These are phyloP conservation scores for Sitta europaea DNA, from an alignment of 2,113 vertebrate species.

Conservation along the genomic window DNA sequence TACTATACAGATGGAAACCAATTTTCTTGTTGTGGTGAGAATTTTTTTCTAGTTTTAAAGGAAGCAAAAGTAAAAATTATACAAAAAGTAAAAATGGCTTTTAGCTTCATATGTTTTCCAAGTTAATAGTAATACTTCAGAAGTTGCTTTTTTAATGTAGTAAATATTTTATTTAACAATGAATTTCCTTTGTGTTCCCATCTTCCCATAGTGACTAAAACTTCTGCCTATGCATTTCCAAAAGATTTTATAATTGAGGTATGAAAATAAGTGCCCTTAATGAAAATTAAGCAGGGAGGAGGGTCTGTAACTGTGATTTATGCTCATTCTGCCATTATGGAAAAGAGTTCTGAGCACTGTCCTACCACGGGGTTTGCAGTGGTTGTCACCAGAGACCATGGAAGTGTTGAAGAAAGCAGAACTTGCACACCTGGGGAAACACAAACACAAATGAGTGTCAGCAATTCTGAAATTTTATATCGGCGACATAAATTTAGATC, in stretches of 20 bases:
- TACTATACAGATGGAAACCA: neutral
- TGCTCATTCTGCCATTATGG: neutral
- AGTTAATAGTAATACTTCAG: neutral
- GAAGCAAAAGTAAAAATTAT: neutral
- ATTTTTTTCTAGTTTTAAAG: neutral
- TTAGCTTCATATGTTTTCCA: neutral
- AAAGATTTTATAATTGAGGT: neutral
- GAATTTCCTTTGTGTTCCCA: neutral
- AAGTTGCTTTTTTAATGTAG: neutral
- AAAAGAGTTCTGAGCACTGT: neutral
- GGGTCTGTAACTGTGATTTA: no score
- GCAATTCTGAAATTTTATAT: neutral
- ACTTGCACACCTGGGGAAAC: slow-evolving; percentile 55
- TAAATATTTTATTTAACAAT: neutral
- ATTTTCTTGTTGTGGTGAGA: neutral
- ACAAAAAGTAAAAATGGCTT: neutral
- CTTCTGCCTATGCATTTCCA: neutral
- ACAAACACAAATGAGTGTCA: neutral
- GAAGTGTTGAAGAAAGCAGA: neutral
- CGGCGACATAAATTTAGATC: neutral
- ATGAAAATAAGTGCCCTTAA: neutral
- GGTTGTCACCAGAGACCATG: neutral
- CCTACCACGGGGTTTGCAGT: slow-evolving; percentile 58
- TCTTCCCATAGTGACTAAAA: neutral
- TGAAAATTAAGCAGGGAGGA: fast-evolving